phyloP scores from a whole-genome alignment of 2,797 vertebrate species.

The Siniperca scherzeri region DNA sequence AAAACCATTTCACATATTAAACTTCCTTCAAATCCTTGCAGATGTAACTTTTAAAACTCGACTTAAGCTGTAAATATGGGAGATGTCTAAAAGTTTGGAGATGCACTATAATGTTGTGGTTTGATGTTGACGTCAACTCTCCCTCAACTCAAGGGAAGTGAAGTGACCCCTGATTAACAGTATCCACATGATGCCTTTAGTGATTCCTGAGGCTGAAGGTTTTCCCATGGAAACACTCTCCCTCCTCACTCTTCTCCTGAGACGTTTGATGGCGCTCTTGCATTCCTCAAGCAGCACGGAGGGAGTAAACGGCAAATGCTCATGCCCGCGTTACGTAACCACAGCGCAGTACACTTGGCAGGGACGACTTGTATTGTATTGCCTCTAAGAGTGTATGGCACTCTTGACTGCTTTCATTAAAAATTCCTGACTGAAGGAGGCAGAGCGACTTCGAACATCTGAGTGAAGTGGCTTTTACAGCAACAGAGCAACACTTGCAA shows the following conservation, averaged over 20 bases:
- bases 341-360: constrained; percentile 40
- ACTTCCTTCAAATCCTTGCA: not conserved
- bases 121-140: not conserved
- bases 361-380: constrained; percentile 49
- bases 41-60: not conserved
- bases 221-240: constrained; percentile 11
- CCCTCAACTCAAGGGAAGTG: constrained; percentile 1
- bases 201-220: constrained; percentile 18
- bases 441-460: constrained; percentile 8
- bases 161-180: constrained; percentile 37
- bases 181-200: constrained; percentile 37
- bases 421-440: constrained; percentile 42
- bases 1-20: not conserved
- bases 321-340: constrained; percentile 50
- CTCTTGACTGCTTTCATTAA: constrained; percentile 31
- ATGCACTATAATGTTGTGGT: not conserved
- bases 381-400: constrained; percentile 20
- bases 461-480: constrained; percentile 8
- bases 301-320: constrained; percentile 54
- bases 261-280: not conserved
- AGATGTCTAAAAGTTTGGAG: not conserved
- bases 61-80: not conserved
- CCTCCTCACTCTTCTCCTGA: constrained; percentile 1
- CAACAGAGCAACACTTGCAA: not conserved
- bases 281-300: constrained; percentile 26